Conservation (phyloP, 2,888 invertebrate genomes). For the Parnassius apollo region DNA sequence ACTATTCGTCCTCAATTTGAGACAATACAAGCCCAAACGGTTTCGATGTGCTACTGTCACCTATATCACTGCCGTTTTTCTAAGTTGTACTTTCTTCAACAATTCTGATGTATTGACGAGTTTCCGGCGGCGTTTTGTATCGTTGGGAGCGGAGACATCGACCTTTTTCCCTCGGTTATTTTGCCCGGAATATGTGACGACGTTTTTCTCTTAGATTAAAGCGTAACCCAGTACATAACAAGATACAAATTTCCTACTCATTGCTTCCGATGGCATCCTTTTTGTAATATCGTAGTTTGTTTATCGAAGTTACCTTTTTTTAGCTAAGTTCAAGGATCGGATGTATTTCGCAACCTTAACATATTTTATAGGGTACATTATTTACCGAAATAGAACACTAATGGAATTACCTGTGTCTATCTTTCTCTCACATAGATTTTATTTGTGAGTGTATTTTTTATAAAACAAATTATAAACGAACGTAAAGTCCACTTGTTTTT, state of each 20-base stretch:
- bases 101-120: slow-evolving; percentile 4
- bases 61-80: not conserved
- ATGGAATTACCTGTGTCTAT: no score
- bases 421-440: no score
- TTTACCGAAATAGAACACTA: no score
- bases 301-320: not conserved
- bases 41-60: not conserved
- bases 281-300: not conserved
- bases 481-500: no score
- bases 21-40: not conserved
- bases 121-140: slow-evolving; percentile 1
- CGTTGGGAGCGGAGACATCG: not conserved
- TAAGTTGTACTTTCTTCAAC: slow-evolving; percentile 2
- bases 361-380: no score
- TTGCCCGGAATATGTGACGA: not conserved
- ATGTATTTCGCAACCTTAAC: no score
- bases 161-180: not conserved
- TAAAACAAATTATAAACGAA: no score
- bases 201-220: not conserved
- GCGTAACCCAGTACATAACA: not conserved
- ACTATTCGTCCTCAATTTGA: not conserved
- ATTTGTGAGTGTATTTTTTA: no score
- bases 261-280: not conserved
- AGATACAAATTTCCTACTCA: slow-evolving; percentile 2
- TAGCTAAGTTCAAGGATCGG: no score